phyloP scores from a whole-genome alignment of 2,888 invertebrate species.

The Ormyrus labotus region DNA sequence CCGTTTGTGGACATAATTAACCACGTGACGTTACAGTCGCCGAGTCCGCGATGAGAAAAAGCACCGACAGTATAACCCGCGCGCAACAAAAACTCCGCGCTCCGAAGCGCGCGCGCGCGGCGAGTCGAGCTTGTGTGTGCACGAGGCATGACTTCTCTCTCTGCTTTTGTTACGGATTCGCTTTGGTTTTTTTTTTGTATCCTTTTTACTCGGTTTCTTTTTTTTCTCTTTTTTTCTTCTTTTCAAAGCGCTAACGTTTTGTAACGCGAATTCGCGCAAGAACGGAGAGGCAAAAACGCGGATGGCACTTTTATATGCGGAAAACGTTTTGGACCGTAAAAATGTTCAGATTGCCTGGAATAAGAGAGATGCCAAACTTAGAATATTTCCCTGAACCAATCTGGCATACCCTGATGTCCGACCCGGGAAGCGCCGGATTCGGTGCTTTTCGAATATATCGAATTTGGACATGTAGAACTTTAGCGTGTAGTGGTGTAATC shows the following conservation, averaged over 20 bases:
- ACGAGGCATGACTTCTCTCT: conserved; percentile 6
- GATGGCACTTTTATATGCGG: not conserved
- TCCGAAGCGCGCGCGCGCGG: too few relatives aligned
- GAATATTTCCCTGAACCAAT: too few relatives aligned
- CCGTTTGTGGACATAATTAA: conserved; percentile 1
- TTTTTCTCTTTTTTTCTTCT: not conserved
- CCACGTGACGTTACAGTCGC: not conserved
- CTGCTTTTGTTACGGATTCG: conserved; percentile 27
- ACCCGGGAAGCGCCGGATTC: too few relatives aligned
- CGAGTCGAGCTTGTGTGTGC: not conserved
- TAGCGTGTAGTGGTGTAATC: too few relatives aligned
- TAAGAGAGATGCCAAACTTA: too few relatives aligned
- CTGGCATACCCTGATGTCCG: too few relatives aligned
- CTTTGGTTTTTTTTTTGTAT: not conserved
- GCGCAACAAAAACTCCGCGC: not conserved
- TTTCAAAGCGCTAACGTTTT: conserved; percentile 8
- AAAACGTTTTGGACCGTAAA: too few relatives aligned
- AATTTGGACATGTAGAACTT: too few relatives aligned
- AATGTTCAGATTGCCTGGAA: too few relatives aligned
- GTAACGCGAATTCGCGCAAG: not conserved
- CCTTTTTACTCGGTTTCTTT: not conserved
- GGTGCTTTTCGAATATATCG: too few relatives aligned
- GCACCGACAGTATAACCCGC: not conserved
- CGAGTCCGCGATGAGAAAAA: not conserved
- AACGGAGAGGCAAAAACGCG: not conserved